Evolutionary conservation across 2,888 invertebrate species (phyloP).

Genomic region (Dermolepida albohirtum): DNA sequence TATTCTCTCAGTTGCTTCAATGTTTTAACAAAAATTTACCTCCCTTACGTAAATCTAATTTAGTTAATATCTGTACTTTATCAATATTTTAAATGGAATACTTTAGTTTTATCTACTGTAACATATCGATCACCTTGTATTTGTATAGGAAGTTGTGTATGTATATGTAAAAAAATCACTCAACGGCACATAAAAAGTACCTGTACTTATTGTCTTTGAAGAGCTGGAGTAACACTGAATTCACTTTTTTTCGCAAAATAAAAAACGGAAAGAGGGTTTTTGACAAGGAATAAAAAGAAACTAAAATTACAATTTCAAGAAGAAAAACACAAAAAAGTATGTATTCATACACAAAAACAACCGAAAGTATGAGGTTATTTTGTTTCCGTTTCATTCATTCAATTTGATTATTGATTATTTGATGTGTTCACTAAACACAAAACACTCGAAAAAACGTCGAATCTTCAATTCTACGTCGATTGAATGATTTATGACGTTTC

Average conservation of each 20-base stretch:
- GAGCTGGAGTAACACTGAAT: constrained; percentile 33
- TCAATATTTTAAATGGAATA: too few species aligned
- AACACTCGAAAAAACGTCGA: constrained; percentile 4
- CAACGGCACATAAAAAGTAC: constrained; percentile 34
- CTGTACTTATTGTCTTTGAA: constrained; percentile 20
- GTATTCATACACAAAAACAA: too few species aligned
- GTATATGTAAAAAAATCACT: constrained; percentile 16
- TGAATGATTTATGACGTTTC: constrained; percentile 7
- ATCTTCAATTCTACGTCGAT: constrained; percentile 13
- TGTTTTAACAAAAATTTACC: too few species aligned
- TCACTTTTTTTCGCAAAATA: constrained; percentile 16
- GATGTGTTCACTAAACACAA: background rate
- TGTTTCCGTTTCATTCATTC: too few species aligned
- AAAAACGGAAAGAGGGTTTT: background rate
- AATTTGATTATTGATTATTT: background rate
- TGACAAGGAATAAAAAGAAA: background rate
- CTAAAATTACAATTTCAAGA: too few species aligned
- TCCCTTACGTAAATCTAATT: too few species aligned
- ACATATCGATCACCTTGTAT: constrained; percentile 18
- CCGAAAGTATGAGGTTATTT: too few species aligned
- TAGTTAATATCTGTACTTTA: too few species aligned
- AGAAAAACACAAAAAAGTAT: too few species aligned
- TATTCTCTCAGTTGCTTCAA: too few species aligned
- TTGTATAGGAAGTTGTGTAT: background rate
- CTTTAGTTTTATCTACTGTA: too few species aligned